Conservation (phyloP, 2,888 invertebrate genomes). For the Apeira syringaria region DNA sequence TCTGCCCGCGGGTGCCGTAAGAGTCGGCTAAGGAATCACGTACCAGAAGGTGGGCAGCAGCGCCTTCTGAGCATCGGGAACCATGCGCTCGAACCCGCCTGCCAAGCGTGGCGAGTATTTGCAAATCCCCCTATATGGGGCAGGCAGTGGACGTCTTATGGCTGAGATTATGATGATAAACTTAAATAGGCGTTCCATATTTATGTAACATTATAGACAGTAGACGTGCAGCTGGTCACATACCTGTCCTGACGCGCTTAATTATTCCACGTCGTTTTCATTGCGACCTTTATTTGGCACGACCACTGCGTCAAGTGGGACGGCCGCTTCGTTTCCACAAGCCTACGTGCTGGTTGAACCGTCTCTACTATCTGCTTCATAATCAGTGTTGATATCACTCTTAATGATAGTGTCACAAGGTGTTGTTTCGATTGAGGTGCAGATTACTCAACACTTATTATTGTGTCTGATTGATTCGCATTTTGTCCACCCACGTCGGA, state of each 20-base stretch:
- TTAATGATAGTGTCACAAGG: conserved; percentile 39
- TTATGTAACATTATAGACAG: background rate
- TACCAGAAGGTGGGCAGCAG: too few species aligned
- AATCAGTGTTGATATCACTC: conserved; percentile 29
- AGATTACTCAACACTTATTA: conserved; percentile 18
- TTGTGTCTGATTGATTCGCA: conserved; percentile 52
- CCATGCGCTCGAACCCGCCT: too few species aligned
- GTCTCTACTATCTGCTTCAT: conserved; percentile 32
- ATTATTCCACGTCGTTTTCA: conserved; percentile 48
- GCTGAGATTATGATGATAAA: too few species aligned
- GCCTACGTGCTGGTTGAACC: conserved; percentile 52
- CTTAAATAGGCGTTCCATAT: too few species aligned
- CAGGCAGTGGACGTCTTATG: too few species aligned
- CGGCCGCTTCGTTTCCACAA: conserved; percentile 48
- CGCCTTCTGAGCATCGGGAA: too few species aligned
- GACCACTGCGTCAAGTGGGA: conserved; percentile 45
- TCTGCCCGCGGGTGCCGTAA: too few species aligned
- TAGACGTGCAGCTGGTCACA: conserved; percentile 39
- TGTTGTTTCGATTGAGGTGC: conserved; percentile 35
- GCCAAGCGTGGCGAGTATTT: too few species aligned
- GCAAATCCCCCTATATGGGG: too few species aligned
- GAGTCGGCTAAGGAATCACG: too few species aligned
- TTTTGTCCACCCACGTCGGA: conserved; percentile 48
- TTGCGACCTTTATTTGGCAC: conserved; percentile 58
- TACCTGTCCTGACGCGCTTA: conserved; percentile 35